These are phyloP conservation scores for Scaptomyza pallida DNA, from an alignment of 1,140 invertebrate genomes.

Conservation along the genomic window DNA sequence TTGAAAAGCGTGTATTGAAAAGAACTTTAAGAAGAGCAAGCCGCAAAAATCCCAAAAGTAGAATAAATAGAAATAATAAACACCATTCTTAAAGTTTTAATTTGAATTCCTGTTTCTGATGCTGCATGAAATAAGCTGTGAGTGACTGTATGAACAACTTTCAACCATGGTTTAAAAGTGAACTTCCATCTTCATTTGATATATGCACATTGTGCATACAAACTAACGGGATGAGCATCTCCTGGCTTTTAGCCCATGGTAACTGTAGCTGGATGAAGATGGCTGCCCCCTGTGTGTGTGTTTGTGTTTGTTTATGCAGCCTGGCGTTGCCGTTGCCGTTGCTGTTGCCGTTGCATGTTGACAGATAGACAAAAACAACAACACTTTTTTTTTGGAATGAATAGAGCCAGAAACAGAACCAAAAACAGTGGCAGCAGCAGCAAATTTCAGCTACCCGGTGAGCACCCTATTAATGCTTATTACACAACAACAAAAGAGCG, in stretches of 20 bases:
- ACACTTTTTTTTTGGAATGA: slow-evolving; percentile 56
- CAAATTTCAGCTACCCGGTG: slow-evolving; percentile 37
- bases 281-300: too few relatives aligned
- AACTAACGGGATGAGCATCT: background rate
- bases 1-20: too few relatives aligned
- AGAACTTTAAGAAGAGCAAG: too few relatives aligned
- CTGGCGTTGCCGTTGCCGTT: too few relatives aligned
- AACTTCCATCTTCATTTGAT: background rate
- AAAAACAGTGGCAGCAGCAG: background rate
- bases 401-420: slow-evolving; percentile 39
- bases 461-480: slow-evolving; percentile 74
- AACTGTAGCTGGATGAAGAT: slow-evolving; percentile 29
- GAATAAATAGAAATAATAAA: too few relatives aligned
- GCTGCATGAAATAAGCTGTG: too few relatives aligned
- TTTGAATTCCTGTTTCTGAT: too few relatives aligned
- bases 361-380: slow-evolving; percentile 80
- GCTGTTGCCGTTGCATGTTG: slow-evolving; percentile 77
- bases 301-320: slow-evolving; percentile 51
- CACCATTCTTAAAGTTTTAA: too few relatives aligned
- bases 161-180: background rate
- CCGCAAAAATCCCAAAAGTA: too few relatives aligned
- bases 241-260: slow-evolving; percentile 18
- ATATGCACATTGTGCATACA: background rate
- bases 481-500: slow-evolving; percentile 63
- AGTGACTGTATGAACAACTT: too few relatives aligned